These are phyloP conservation scores for Blennius ocellaris DNA, from an alignment of 2,113 vertebrate genomes.

Conservation along the genomic window DNA sequence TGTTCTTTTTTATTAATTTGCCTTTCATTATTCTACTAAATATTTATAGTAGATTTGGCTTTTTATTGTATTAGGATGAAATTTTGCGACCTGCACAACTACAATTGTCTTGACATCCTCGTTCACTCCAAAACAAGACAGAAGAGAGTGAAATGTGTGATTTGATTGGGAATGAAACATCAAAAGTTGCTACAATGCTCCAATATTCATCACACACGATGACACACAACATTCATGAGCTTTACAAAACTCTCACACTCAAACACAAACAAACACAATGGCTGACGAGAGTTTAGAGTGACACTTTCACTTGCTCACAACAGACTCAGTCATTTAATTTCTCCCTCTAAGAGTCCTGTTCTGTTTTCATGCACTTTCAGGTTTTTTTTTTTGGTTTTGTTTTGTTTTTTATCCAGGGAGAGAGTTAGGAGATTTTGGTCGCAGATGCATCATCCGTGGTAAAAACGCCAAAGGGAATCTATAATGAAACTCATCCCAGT, in stretches of 20 bases:
- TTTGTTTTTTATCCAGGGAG: background rate
- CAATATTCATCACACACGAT: too few relatives aligned
- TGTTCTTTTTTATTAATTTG: too few relatives aligned
- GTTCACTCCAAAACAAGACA: too few relatives aligned
- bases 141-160: too few relatives aligned
- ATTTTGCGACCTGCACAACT: too few relatives aligned
- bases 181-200: too few relatives aligned
- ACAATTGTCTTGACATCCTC: too few relatives aligned
- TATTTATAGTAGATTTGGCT: too few relatives aligned
- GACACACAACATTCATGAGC: background rate
- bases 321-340: conserved; percentile 6
- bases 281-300: too few relatives aligned
- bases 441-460: conserved; percentile 24
- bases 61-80: too few relatives aligned
- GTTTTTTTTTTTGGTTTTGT: background rate
- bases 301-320: background rate
- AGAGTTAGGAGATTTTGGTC: background rate
- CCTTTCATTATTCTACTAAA: too few relatives aligned
- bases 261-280: background rate
- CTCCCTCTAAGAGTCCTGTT: background rate
- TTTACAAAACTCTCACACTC: background rate
- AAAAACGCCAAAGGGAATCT: conserved; percentile 27
- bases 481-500: conserved; percentile 46
- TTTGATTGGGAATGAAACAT: too few relatives aligned
- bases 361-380: conserved; percentile 1